Evolutionary conservation across 2,888 invertebrate genomes (phyloP).

Genomic region (Eupithecia subfuscata): DNA sequence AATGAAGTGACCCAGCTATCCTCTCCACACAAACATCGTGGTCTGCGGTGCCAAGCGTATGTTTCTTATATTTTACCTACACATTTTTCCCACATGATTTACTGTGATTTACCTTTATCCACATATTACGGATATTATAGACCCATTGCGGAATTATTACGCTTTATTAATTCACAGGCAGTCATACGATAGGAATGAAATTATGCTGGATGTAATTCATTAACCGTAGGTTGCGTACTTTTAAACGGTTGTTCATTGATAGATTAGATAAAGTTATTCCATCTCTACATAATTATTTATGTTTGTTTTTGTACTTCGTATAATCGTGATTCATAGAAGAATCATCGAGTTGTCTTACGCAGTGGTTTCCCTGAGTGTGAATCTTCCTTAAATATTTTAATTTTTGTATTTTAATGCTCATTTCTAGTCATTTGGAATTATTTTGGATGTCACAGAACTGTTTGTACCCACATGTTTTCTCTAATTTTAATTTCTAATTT

Average conservation of each 20-base stretch:
- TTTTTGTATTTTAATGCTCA: not conserved
- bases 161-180: slow-evolving; percentile 44
- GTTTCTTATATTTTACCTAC: slow-evolving; percentile 43
- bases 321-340: slow-evolving; percentile 4
- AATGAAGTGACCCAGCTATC: slow-evolving; percentile 22
- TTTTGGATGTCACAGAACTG: too few species aligned
- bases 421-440: too few species aligned
- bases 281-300: slow-evolving; percentile 8
- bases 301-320: not conserved
- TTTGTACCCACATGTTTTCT: too few species aligned
- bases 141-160: slow-evolving; percentile 50
- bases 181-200: slow-evolving; percentile 59
- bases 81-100: slow-evolving; percentile 62
- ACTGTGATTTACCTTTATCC: slow-evolving; percentile 47
- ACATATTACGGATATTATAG: slow-evolving; percentile 53
- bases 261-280: slow-evolving; percentile 15
- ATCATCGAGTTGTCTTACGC: not conserved
- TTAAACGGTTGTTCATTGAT: slow-evolving; percentile 28
- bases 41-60: slow-evolving; percentile 43
- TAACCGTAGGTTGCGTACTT: slow-evolving; percentile 41
- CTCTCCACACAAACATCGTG: slow-evolving; percentile 13
- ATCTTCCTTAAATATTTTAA: not conserved
- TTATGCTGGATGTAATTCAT: slow-evolving; percentile 50
- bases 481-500: too few species aligned
- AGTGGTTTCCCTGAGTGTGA: not conserved